phyloP scores from a whole-genome alignment of 2,797 vertebrate genomes.

The Hozukius guyotensis region DNA sequence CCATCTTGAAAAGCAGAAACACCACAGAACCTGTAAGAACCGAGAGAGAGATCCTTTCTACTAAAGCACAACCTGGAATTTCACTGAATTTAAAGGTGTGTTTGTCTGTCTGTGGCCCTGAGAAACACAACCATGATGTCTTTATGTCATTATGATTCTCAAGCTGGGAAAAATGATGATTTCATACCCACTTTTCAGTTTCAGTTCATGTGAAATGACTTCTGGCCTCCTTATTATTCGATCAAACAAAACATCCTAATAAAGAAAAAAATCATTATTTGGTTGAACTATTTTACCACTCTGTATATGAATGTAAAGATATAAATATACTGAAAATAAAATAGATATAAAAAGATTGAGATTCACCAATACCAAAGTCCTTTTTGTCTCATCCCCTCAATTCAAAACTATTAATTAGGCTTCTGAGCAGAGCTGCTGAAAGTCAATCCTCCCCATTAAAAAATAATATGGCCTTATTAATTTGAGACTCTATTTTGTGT shows the following conservation, averaged over 20 bases:
- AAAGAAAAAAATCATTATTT: not conserved
- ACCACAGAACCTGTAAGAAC: constrained; percentile 60
- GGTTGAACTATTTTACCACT: not conserved
- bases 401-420: constrained; percentile 8
- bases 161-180: not conserved
- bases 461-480: not conserved
- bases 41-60: constrained; percentile 68
- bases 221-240: not conserved
- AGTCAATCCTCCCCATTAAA: not conserved
- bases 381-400: not conserved
- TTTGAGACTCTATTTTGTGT: not conserved
- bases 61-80: constrained; percentile 59
- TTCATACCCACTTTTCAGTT: not conserved
- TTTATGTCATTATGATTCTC: not conserved
- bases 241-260: not conserved
- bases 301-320: not conserved
- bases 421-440: constrained; percentile 12
- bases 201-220: too few species aligned
- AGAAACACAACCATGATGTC: not conserved
- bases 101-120: not conserved
- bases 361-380: not conserved
- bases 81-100: constrained; percentile 80
- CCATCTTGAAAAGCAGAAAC: constrained; percentile 71
- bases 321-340: not conserved
- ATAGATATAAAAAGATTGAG: not conserved